Percentiles rank a stretch among this genome's conserved stretches.
phyloP scores from a whole-genome alignment of 2,113 vertebrate species.

The Poeciliopsis turrubarensis region DNA sequence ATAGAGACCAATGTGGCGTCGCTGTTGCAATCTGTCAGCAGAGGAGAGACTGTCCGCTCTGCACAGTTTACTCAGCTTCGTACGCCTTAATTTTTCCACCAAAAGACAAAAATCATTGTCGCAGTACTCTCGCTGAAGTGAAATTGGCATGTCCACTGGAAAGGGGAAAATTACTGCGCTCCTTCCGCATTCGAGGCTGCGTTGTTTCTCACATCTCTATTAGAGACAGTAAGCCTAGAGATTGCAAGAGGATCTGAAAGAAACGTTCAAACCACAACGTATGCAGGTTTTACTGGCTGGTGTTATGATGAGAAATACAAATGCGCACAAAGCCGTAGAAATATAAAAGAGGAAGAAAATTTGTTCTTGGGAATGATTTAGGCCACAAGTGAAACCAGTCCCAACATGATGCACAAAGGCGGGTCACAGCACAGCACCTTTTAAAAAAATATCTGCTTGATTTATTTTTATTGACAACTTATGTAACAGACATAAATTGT shows the following conservation, averaged over 20 bases:
- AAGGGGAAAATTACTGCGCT: neutral
- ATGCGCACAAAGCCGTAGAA: neutral
- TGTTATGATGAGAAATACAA: neutral
- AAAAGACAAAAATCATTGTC: neutral
- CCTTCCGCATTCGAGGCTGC: neutral
- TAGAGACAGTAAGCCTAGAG: neutral
- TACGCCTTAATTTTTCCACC: neutral
- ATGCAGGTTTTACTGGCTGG: neutral
- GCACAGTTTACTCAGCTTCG: neutral
- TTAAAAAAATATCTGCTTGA: neutral
- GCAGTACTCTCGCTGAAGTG: neutral
- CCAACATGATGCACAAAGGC: too few species aligned
- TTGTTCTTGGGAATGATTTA: neutral
- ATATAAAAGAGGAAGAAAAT: neutral
- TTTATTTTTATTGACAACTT: neutral
- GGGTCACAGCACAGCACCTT: too few species aligned
- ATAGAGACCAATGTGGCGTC: constrained; percentile 33
- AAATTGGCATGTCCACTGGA: neutral
- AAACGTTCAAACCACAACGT: constrained; percentile 5
- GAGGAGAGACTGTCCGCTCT: neutral
- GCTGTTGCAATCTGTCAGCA: constrained; percentile 2
- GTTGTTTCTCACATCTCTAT: neutral
- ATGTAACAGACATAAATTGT: neutral
- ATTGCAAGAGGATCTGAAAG: constrained; percentile 42
- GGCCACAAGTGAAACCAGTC: neutral